Percentiles rank a stretch among this genome's conserved stretches.
Conservation (phyloP, 1,140 invertebrate genomes). For the Octopus sinensis region DNA sequence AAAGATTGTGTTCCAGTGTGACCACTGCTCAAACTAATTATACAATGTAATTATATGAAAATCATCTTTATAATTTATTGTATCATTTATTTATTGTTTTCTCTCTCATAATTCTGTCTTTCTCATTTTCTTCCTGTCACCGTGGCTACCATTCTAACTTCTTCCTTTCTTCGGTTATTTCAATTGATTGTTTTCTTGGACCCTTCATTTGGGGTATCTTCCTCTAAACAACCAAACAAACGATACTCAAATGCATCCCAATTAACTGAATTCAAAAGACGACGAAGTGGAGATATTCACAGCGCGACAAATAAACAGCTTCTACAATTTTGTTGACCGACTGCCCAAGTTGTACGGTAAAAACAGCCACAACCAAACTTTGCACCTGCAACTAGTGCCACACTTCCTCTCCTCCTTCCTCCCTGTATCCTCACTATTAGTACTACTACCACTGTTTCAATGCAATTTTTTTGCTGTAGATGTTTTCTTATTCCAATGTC, state of each 20-base stretch:
- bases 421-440: no score
- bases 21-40: no score
- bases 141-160: neutral
- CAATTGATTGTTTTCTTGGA: neutral
- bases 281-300: conserved; percentile 1
- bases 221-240: no score
- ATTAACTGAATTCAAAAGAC: neutral
- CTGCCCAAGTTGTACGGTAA: neutral
- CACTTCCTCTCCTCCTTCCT: no score
- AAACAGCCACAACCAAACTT: neutral
- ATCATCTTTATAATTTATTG: no score
- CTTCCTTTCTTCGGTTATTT: neutral
- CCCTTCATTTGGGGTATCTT: neutral
- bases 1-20: no score
- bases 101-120: neutral
- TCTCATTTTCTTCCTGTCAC: neutral
- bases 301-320: neutral
- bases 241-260: no score
- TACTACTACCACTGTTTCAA: no score
- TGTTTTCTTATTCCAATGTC: no score
- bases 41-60: no score
- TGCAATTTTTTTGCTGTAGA: no score
- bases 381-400: no score
- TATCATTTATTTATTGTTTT: neutral
- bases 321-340: neutral